Evolutionary conservation across 2,888 invertebrate genomes (phyloP).

Genomic region (Busseola fusca): DNA sequence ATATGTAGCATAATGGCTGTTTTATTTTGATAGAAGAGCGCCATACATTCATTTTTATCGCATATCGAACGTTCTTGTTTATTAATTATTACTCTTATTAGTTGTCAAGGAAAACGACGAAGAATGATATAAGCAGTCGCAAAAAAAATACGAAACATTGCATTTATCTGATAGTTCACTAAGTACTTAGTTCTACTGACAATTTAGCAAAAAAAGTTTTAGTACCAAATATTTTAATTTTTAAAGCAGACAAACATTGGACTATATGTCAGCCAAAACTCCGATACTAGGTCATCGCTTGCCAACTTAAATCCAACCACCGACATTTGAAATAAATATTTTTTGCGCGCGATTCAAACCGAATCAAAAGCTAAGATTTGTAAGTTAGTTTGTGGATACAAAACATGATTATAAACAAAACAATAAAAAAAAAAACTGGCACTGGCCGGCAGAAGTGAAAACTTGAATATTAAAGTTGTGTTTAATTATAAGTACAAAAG

Average conservation of each 20-base stretch:
- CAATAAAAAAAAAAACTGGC: neutral
- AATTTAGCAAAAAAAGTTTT: neutral
- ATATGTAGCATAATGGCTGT: conserved; percentile 66
- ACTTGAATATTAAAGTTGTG: too few relatives aligned
- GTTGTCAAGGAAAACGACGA: neutral
- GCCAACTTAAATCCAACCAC: neutral
- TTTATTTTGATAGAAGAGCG: conserved; percentile 59
- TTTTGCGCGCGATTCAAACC: neutral
- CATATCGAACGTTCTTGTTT: conserved; percentile 24
- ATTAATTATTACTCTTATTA: conserved; percentile 9
- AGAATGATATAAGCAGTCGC: neutral
- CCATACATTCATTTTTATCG: conserved; percentile 41
- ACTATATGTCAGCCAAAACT: neutral
- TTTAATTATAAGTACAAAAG: too few relatives aligned
- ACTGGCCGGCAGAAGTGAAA: too few relatives aligned
- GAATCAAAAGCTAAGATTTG: neutral
- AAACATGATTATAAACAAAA: neutral
- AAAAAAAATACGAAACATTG: neutral
- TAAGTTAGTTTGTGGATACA: neutral
- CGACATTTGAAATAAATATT: neutral
- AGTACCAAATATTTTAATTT: neutral
- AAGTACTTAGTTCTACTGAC: neutral
- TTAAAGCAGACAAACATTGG: neutral
- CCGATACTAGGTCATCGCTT: neutral
- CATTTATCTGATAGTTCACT: neutral